Base-by-base conservation (phyloP, 2,797 vertebrate species). In the Alosa sapidissima region DNA sequence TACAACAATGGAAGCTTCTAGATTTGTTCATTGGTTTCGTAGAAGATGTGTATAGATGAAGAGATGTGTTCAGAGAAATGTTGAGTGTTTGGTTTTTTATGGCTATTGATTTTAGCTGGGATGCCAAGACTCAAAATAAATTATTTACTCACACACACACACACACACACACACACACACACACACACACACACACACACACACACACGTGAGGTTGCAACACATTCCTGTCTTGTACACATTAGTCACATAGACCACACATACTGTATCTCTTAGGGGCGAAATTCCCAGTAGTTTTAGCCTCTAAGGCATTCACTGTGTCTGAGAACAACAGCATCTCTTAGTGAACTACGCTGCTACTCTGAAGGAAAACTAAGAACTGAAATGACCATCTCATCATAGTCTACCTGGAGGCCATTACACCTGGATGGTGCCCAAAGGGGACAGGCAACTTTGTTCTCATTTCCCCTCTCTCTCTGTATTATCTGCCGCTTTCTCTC, bases 111-210 rank as follows among this genome's bases (percentile, higher is more conserved):
- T 51, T 51, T 10, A 51, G 8, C 49, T 9, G 6, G 8, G 49
- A 51, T 8, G 49, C 11, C 11, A 11, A 11, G 8, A 51, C 1
- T 51, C 11, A 10, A 49, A 49, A 6, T 49, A 49, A 51, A 9
- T 51, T 9, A 9, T 51, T 51, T 51, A 81, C 48, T 11, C 49
- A 54, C 51, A 24, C 49, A 82, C 24, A 82, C n/a, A 54, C 21
- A 81, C 45, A 81, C 41, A 21, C 45, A 33, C 52, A 68, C 55
- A 81, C 45, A 49, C n/a, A 85, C 45, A 65, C 54, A 58, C 51
- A 49, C 28, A 82, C n/a, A 54, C 21, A 81, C 45, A 81, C 41
- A 21, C 45, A 33, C 52, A 68, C 55, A 81, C 45, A 49, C n/a
- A 85, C 45, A 65, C 54, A 58, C 51, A 49, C 28, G 28, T 28